Evolutionary conservation across 2,113 vertebrate genomes (phyloP).

Genomic region (Eulemur rufifrons): DNA sequence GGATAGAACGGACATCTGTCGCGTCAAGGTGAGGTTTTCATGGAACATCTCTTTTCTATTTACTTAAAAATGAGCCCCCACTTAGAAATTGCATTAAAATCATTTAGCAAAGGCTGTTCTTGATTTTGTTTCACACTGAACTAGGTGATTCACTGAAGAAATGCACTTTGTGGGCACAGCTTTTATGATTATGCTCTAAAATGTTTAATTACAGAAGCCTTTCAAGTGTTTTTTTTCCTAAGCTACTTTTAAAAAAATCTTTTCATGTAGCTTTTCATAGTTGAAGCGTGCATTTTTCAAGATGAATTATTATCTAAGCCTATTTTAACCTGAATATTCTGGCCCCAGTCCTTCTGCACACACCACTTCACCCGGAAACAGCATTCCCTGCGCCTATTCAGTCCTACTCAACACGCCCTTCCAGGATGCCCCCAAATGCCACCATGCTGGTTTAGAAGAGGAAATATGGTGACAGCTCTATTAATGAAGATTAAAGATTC

Average conservation of each 20-base stretch:
- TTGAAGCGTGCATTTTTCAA: neutral
- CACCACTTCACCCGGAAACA: accelerated
- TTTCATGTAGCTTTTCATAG: neutral
- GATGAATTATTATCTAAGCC: neutral
- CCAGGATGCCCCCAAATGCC: too few species aligned
- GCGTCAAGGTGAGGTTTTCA: neutral
- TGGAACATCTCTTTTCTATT: neutral
- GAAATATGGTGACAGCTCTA: neutral
- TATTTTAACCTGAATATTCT: neutral
- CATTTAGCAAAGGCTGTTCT: slow-evolving; percentile 15
- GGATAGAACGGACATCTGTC: neutral
- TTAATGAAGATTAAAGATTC: too few species aligned
- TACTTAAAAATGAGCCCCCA: neutral
- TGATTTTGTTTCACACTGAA: neutral
- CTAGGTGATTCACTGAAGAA: slow-evolving; percentile 18
- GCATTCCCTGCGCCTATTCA: accelerated
- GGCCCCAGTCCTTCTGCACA: neutral
- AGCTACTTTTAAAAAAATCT: neutral
- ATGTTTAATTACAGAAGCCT: slow-evolving; percentile 52
- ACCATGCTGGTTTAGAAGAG: neutral
- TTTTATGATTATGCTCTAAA: neutral
- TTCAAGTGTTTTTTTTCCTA: neutral
- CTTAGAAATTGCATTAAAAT: neutral
- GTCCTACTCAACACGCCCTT: accelerated
- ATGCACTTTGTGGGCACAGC: neutral